Evolutionary conservation across 2,797 vertebrate species (phyloP).

Genomic region (Neosilurus mollespiculum): DNA sequence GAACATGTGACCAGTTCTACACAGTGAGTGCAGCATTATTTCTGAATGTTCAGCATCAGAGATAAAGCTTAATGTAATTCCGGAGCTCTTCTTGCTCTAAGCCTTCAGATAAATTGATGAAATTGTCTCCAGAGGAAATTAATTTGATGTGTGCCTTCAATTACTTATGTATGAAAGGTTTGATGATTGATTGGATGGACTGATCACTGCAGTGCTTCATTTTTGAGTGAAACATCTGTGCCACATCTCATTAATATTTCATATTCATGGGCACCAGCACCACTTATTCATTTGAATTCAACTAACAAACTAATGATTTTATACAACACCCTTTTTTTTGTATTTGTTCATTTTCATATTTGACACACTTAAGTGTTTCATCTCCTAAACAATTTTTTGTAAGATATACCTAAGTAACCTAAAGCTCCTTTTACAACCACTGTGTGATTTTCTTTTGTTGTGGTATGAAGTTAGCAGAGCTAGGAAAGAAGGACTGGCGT

Average conservation of each 20-base stretch:
- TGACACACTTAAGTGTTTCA: background rate
- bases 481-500: no score
- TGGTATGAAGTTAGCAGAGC: no score
- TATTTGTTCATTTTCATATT: background rate
- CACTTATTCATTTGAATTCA: background rate
- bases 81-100: background rate
- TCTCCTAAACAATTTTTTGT: background rate
- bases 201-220: constrained; percentile 23
- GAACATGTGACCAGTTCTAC: background rate
- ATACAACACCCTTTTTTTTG: no score
- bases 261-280: background rate
- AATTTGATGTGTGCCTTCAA: background rate
- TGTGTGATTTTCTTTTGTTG: no score
- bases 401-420: no score
- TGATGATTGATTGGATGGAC: constrained; percentile 33
- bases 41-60: background rate
- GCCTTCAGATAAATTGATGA: constrained; percentile 28
- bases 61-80: background rate
- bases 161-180: constrained; percentile 2
- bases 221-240: constrained; percentile 17
- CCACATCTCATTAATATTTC: background rate
- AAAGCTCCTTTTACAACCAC: no score
- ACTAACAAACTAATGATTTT: background rate
- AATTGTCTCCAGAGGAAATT: constrained; percentile 9
- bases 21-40: background rate